Evolutionary conservation across 2,113 vertebrate genomes (phyloP).

Genomic region (Brachirus orientalis): DNA sequence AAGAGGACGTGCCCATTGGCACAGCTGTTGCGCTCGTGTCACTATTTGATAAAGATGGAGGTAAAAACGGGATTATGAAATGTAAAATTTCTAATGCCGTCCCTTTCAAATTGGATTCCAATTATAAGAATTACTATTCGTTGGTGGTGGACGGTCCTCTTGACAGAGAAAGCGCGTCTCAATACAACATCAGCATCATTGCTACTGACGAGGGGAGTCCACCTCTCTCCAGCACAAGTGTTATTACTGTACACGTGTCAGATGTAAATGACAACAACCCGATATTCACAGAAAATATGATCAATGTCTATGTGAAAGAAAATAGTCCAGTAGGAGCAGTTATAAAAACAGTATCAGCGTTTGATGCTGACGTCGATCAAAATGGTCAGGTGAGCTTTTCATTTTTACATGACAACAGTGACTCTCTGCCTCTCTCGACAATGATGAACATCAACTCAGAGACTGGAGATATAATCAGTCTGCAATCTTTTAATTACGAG

Average conservation of each 20-base stretch:
- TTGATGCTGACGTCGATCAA: conserved; percentile 64
- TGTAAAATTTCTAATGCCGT: conserved; percentile 69
- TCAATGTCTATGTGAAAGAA: conserved; percentile 78
- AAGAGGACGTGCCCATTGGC: conserved; percentile 80
- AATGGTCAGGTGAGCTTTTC: conserved; percentile 67
- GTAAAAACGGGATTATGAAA: conserved; percentile 80
- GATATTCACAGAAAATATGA: conserved; percentile 65
- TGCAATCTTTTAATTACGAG: conserved; percentile 71
- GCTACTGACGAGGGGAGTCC: conserved; percentile 84
- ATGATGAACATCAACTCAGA: conserved; percentile 72
- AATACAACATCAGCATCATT: conserved; percentile 82
- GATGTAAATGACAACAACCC: conserved; percentile 89
- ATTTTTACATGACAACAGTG: conserved; percentile 30
- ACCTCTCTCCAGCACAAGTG: conserved; percentile 74
- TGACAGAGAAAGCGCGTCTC: conserved; percentile 81
- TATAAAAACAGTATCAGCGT: conserved; percentile 62
- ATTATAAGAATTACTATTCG: conserved; percentile 82
- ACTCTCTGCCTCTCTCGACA: conserved; percentile 22
- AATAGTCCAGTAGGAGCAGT: conserved; percentile 62
- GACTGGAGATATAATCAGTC: conserved; percentile 58
- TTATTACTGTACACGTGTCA: conserved; percentile 78
- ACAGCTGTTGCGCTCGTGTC: conserved; percentile 87
- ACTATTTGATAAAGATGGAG: conserved; percentile 82
- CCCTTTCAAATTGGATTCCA: conserved; percentile 75
- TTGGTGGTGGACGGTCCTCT: conserved; percentile 80